Evolutionary conservation across 1,140 invertebrate species (phyloP), one percentile per base, ranked within the genome.

Genomic region (Acyrthosiphon pisum): DNA sequence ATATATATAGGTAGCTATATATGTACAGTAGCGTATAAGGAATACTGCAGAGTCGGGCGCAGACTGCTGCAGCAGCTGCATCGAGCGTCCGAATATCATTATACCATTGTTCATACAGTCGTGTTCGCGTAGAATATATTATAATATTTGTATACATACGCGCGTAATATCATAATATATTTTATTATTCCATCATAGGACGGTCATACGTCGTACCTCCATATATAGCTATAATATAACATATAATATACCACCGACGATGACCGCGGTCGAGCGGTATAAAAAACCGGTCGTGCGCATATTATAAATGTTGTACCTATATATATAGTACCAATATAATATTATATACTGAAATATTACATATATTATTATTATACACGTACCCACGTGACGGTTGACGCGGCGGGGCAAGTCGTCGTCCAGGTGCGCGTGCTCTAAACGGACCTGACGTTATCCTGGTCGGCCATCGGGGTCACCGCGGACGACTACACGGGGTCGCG

Each of bases 391-490:
- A 92, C 76, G 76, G 91, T 83, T 37, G 76, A 37, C 68, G 26
- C n/a, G 87, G 87, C n/a, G 84, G 86, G 44, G n/a, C 41, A 44
- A 41, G 41, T 41, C 41, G 76, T 84, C 81, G 44, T 91, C 68
- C 76, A 41, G 91, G 46, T n/a, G 91, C 91, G 48, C 91, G 81
- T 93, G 91, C 48, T 22, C 68, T 93, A 93, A 93, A 93, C 81
- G 81, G 91, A 93, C 48, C 81, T 93, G 91, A 93, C 91, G 91
- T 93, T 93, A 93, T 93, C 91, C 91, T 26, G 8, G 81, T 84
- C 26, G 81, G 91, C 35, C 91, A 93, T 93, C 90, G 91, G 81
- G 91, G 91, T 93, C 91, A 86, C 9, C 35, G 26, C 9, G 37
- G 91, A 83, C 84, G 48, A 84, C 68, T 48, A 26, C 6, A 56